These are phyloP conservation scores for Amblyopsis hoosieri DNA, from an alignment of 2,797 vertebrate genomes.

Conservation along the genomic window DNA sequence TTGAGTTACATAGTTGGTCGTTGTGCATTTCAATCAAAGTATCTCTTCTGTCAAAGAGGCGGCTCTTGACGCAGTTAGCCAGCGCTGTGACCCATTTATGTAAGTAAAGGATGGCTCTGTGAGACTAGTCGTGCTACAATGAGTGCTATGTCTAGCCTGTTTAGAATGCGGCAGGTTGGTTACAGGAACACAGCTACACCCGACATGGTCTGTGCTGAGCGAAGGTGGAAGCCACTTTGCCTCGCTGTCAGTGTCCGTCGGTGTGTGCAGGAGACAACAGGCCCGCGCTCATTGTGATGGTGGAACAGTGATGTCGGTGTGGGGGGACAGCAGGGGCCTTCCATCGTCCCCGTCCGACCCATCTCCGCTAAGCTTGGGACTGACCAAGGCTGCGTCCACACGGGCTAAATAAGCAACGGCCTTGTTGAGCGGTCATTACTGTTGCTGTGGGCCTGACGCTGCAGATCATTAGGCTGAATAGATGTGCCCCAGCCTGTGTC, in stretches of 20 bases:
- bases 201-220: slow-evolving; percentile 50
- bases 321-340: slow-evolving; percentile 24
- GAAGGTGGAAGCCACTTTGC: slow-evolving; percentile 42
- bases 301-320: slow-evolving; percentile 63
- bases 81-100: no score
- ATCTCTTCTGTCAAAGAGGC: no score
- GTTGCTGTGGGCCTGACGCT: slow-evolving; percentile 33
- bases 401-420: slow-evolving; percentile 51
- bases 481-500: slow-evolving; percentile 34
- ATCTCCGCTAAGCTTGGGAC: slow-evolving; percentile 31
- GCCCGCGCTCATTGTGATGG: slow-evolving; percentile 44
- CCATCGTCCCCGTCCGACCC: slow-evolving; percentile 38
- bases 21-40: no score
- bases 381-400: slow-evolving; percentile 26
- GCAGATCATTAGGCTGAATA: slow-evolving; percentile 46
- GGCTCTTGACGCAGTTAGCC: no score
- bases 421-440: slow-evolving; percentile 53
- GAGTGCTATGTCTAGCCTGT: no score
- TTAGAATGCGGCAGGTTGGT: no score
- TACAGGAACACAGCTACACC: not conserved
- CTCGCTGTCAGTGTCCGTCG: slow-evolving; percentile 61
- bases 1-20: no score
- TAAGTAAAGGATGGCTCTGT: no score
- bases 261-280: slow-evolving; percentile 44
- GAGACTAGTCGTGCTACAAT: no score